Evolutionary conservation across 2,113 vertebrate genomes (phyloP).

Genomic region (Pituophis catenifer): DNA sequence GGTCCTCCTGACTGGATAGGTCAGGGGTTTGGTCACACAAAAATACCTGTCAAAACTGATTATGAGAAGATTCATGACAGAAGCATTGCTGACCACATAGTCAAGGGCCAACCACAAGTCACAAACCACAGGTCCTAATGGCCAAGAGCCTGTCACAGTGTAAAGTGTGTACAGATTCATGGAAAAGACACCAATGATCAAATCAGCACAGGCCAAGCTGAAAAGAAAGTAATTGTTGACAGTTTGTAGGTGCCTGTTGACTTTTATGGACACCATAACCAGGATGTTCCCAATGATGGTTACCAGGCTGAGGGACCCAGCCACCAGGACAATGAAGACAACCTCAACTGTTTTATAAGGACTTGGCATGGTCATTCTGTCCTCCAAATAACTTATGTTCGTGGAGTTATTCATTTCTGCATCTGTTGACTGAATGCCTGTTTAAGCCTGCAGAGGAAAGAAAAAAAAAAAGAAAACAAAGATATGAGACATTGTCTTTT

Average conservation of each 20-base stretch:
- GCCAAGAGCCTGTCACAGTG: constrained; percentile 98
- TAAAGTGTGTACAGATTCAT: constrained; percentile 99
- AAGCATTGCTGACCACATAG: constrained; percentile 97
- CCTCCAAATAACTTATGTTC: constrained; percentile 82
- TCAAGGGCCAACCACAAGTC: constrained; percentile 96
- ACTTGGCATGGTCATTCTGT: constrained; percentile 77
- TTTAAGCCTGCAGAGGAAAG: constrained; percentile 69
- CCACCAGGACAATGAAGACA: constrained; percentile 96
- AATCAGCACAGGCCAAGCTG: constrained; percentile 96
- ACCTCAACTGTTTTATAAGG: constrained; percentile 96
- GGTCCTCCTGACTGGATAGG: constrained; percentile 93
- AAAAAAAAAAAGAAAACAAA: constrained; percentile 21
- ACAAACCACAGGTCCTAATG: constrained; percentile 94
- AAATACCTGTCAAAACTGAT: constrained; percentile 99
- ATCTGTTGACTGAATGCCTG: constrained; percentile 42
- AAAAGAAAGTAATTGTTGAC: constrained; percentile 99
- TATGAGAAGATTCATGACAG: constrained; percentile 98
- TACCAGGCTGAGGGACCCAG: constrained; percentile 94
- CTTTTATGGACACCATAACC: constrained; percentile 99
- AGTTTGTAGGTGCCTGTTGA: constrained; percentile 95
- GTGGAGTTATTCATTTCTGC: constrained; percentile 86
- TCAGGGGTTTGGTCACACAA: constrained; percentile 97
- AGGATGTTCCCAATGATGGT: constrained; percentile 97
- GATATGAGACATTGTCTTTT: constrained; percentile 4
- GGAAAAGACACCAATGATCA: constrained; percentile 97